Conservation (phyloP, 1,140 invertebrate species). For the Bombus ignitus region DNA sequence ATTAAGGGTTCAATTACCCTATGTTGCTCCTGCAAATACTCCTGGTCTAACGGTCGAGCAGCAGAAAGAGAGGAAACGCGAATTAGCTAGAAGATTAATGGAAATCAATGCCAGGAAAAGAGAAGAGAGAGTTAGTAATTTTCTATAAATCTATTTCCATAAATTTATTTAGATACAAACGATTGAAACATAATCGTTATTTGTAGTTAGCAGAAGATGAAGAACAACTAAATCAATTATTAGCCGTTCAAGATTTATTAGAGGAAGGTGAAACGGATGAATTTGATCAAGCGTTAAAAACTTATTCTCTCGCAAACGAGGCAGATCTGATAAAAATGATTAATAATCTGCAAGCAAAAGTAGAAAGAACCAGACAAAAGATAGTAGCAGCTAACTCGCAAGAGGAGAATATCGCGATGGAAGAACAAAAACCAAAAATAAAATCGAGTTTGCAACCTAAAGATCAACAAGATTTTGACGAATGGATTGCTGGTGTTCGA, state of each 20-base stretch:
- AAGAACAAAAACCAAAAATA: slow-evolving; percentile 82
- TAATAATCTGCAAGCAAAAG: slow-evolving; percentile 87
- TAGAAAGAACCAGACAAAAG: slow-evolving; percentile 91
- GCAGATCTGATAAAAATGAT: slow-evolving; percentile 89
- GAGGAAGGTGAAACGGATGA: slow-evolving; percentile 91
- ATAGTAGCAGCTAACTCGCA: slow-evolving; percentile 87
- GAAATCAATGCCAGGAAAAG: slow-evolving; percentile 94
- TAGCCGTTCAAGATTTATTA: slow-evolving; percentile 90
- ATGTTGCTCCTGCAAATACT: slow-evolving; percentile 84
- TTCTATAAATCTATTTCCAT: neutral
- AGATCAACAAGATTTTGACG: slow-evolving; percentile 86
- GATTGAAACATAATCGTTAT: slow-evolving; percentile 35
- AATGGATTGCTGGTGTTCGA: slow-evolving; percentile 87
- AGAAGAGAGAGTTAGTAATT: slow-evolving; percentile 86
- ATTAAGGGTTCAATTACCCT: slow-evolving; percentile 93
- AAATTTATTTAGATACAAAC: slow-evolving; percentile 19
- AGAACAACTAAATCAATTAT: slow-evolving; percentile 90
- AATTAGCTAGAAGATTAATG: slow-evolving; percentile 90
- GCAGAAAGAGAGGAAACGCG: slow-evolving; percentile 92
- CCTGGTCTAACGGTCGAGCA: slow-evolving; percentile 88
- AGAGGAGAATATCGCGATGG: slow-evolving; percentile 86
- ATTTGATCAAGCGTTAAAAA: slow-evolving; percentile 87
- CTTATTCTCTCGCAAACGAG: slow-evolving; percentile 84
- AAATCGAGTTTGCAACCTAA: slow-evolving; percentile 83
- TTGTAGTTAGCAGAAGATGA: slow-evolving; percentile 91